A percentile compares a stretch with the other conserved stretches of the same genome.
These are phyloP conservation scores for Eledona agricola DNA, from an alignment of 2,888 invertebrate species.

Conservation along the genomic window DNA sequence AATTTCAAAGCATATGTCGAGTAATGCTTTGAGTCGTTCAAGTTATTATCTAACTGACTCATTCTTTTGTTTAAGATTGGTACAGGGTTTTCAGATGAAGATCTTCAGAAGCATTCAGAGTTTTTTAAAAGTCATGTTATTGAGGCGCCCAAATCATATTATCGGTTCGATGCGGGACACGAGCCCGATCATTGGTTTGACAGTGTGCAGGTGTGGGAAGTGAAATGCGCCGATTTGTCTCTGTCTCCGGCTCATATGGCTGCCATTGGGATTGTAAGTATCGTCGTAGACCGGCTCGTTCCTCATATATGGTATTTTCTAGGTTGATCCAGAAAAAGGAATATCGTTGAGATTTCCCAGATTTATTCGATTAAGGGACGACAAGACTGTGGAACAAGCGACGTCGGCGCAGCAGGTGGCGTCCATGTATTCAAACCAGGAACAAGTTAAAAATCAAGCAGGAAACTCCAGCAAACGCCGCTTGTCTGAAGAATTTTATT, in stretches of 20 bases:
- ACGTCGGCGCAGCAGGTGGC: conserved; percentile 90
- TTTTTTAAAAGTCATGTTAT: conserved; percentile 81
- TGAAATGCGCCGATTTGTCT: conserved; percentile 87
- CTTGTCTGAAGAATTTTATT: conserved; percentile 75
- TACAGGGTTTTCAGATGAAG: conserved; percentile 94
- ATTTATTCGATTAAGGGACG: conserved; percentile 88
- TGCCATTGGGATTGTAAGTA: conserved; percentile 79
- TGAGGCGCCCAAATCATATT: conserved; percentile 79
- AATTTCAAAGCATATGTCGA: conserved; percentile 93
- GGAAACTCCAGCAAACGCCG: conserved; percentile 49
- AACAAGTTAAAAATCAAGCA: conserved; percentile 82
- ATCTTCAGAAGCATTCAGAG: conserved; percentile 78
- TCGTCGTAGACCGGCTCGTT: conserved; percentile 6
- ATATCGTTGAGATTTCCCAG: conserved; percentile 95
- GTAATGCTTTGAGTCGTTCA: conserved; percentile 69
- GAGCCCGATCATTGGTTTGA: conserved; percentile 91
- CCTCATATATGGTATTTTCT: conserved; percentile 23
- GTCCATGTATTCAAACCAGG: conserved; percentile 90
- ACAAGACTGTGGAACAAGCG: conserved; percentile 92
- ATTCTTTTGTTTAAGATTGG: conserved; percentile 71
- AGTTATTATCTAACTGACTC: conserved; percentile 16
- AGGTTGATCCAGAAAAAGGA: conserved; percentile 89
- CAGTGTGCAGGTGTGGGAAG: conserved; percentile 83
- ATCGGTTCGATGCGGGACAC: conserved; percentile 76
- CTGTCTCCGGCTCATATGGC: conserved; percentile 94